phyloP scores from a whole-genome alignment of 2,797 vertebrate genomes.

The Petrocephalus sullivani region DNA sequence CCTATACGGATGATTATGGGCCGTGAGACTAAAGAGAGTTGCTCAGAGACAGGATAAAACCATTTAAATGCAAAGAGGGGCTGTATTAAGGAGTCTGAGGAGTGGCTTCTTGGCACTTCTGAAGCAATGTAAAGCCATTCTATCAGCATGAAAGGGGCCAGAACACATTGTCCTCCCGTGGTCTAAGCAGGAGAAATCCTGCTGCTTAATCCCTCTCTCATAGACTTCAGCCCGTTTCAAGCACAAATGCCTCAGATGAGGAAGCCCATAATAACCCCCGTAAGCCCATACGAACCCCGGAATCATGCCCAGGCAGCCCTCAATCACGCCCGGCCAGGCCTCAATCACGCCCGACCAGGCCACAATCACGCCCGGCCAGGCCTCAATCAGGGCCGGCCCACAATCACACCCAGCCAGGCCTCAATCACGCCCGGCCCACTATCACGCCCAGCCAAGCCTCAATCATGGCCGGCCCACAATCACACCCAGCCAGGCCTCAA shows the following conservation, averaged over 20 bases:
- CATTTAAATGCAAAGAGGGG: constrained; percentile 72
- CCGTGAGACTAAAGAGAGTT: constrained; percentile 40
- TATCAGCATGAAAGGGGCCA: constrained; percentile 35
- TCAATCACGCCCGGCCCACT: no score
- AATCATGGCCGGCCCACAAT: no score
- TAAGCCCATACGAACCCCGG: background rate
- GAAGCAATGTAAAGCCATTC: constrained; percentile 47
- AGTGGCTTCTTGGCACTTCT: constrained; percentile 34
- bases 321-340: no score
- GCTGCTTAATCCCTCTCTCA: constrained; percentile 46
- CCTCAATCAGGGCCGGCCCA: no score
- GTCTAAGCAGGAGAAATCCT: constrained; percentile 42
- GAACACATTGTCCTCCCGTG: constrained; percentile 16
- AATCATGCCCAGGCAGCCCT: no score
- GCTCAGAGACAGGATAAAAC: constrained; percentile 31
- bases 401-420: no score
- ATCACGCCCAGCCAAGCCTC: no score
- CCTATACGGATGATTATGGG: background rate
- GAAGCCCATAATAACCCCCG: background rate
- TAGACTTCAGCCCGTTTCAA: constrained; percentile 36
- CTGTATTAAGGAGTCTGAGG: constrained; percentile 37
- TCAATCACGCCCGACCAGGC: no score
- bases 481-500: no score
- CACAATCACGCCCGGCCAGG: no score
- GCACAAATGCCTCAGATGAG: constrained; percentile 20